A percentile compares a stretch with the other conserved stretches of the same genome.
These are phyloP conservation scores for Ptilorrhoa leucosticta DNA, from an alignment of 2,113 vertebrate genomes.

Conservation along the genomic window DNA sequence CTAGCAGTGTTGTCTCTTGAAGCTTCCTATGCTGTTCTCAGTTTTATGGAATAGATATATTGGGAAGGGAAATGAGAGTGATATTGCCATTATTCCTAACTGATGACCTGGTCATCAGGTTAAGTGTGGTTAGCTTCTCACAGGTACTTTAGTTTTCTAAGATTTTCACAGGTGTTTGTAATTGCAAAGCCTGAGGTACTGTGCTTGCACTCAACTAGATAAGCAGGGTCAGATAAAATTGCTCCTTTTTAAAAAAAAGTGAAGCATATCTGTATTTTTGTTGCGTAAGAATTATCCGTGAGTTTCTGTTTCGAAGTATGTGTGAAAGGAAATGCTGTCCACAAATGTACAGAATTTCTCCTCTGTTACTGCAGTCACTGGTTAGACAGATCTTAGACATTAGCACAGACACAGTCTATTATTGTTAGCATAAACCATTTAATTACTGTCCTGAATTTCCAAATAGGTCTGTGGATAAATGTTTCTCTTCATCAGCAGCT, in stretches of 20 bases:
- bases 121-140: neutral
- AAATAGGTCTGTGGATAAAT: neutral
- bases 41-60: neutral
- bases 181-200: neutral
- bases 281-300: neutral
- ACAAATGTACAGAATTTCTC: neutral
- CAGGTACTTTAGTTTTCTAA: neutral
- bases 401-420: neutral
- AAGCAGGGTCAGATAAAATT: neutral
- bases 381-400: neutral
- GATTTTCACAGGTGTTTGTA: neutral
- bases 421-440: neutral
- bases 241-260: neutral
- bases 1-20: neutral
- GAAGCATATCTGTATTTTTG: neutral
- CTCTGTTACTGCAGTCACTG: neutral
- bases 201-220: neutral
- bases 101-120: neutral
- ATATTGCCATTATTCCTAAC: neutral
- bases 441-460: slow-evolving; percentile 7
- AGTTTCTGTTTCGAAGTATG: neutral
- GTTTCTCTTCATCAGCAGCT: neutral
- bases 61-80: neutral
- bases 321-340: neutral
- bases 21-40: neutral